Conservation (phyloP, 2,113 vertebrate genomes). For the Jacana jacana region DNA sequence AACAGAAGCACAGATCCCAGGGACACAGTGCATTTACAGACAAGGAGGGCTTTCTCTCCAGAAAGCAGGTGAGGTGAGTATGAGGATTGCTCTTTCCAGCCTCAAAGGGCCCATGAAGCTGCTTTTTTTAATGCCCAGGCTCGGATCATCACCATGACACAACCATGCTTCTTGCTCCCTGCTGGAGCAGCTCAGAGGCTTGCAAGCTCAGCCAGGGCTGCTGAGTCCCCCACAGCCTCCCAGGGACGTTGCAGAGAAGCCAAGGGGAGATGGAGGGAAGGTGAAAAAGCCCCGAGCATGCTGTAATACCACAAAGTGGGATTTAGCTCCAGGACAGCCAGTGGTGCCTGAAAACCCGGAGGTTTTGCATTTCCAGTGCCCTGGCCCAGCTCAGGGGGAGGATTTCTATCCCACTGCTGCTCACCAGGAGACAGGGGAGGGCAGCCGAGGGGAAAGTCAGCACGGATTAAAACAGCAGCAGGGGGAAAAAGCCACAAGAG, state of each 20-base stretch:
- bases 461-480: not conserved
- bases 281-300: not conserved
- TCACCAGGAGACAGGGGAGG: not conserved
- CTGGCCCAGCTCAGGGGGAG: not conserved
- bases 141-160: not conserved
- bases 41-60: accelerated
- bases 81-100: not conserved
- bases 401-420: not conserved
- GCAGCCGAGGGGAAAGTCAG: not conserved
- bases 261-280: not conserved
- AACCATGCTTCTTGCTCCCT: accelerated
- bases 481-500: not conserved
- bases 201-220: not conserved
- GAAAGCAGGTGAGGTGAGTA: not conserved
- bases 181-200: accelerated
- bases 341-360: not conserved
- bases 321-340: not conserved
- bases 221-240: not conserved
- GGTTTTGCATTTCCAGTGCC: not conserved
- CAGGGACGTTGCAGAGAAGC: not conserved
- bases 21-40: accelerated
- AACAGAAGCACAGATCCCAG: not conserved
- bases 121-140: not conserved
- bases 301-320: not conserved
- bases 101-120: not conserved